These are phyloP conservation scores for Xylota sylvarum DNA, from an alignment of 2,888 invertebrate genomes.

Conservation along the genomic window DNA sequence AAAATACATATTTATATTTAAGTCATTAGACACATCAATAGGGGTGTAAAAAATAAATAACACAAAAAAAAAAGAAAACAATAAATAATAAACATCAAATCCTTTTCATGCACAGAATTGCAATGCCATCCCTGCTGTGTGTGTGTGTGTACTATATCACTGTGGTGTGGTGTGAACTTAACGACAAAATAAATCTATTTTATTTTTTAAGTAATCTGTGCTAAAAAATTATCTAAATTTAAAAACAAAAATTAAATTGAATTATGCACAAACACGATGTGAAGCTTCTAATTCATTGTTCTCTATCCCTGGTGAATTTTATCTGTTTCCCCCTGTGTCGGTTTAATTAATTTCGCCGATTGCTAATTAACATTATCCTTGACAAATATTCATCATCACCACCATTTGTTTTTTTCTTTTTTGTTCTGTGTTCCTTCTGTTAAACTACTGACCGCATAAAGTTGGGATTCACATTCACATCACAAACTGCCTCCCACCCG, in stretches of 20 bases:
- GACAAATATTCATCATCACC: conserved; percentile 67
- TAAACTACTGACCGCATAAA: conserved; percentile 4
- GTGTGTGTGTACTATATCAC: conserved; percentile 5
- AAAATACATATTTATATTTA: conserved; percentile 32
- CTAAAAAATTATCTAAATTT: background rate
- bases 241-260: background rate
- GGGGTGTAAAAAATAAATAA: conserved; percentile 22
- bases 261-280: conserved; percentile 37
- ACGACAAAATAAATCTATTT: conserved; percentile 9
- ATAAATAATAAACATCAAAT: conserved; percentile 44
- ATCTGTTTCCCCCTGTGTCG: conserved; percentile 17
- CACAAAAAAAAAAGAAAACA: conserved; percentile 11
- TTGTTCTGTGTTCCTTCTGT: conserved; percentile 8
- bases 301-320: conserved; percentile 21
- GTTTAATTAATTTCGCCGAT: conserved; percentile 59
- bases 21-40: conserved; percentile 33
- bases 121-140: conserved; percentile 59
- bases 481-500: background rate
- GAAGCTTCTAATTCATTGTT: conserved; percentile 56
- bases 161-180: conserved; percentile 59
- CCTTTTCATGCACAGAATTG: conserved; percentile 63
- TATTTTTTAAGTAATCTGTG: conserved; percentile 13
- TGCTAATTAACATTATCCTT: conserved; percentile 65
- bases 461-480: conserved; percentile 11
- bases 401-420: background rate